Evolutionary conservation across 2,888 invertebrate species (phyloP), one percentile per base, ranked within the genome.

Genomic region (Chrysolina oricalcia): DNA sequence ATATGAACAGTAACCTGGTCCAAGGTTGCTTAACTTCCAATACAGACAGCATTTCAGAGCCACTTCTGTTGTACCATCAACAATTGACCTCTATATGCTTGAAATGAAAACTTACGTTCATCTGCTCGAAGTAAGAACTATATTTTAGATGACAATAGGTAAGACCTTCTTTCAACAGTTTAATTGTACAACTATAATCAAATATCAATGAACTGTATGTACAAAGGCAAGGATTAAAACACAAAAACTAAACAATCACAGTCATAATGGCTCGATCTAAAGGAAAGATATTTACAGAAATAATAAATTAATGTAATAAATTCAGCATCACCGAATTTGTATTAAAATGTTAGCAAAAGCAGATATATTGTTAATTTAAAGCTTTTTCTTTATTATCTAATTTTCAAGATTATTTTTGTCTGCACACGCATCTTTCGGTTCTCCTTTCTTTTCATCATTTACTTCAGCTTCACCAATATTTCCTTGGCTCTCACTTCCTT

Each of bases 181-280:
- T 80, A 79, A 81, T 80, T 81, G 80, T 83, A 81, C 81, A 79
- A 77, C 83, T 80, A 82, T 80, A 82, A 82, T 82, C 82, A 81
- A 82, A 81, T 59, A 80, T 78, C 80, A 81, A 78, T 80, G 81
- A 79, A 80, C 80, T 70, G 23, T 82, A 83, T 82, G 76, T 84
- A 83, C 82, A 84, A 82, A 66, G 76, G 70, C 76, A 73, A 67
- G 59, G 62, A 70, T 70, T 66, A 62, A 75, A 76, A 73, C 66
- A 73, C 53, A 75, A 79, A 81, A 76, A 78, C 35, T 64, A 70
- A 83, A 75, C 78, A 80, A 84, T 84, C 84, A 84, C 83, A 84
- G 84, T 83, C 82, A 80, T 63, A 72, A 48, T 76, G 71, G 71
- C 76, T 78, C 67, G 68, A 70, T 73, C 75, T 78, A 78, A 73